phyloP scores from a whole-genome alignment of 2,888 invertebrate genomes.

The Dusona sp. region DNA sequence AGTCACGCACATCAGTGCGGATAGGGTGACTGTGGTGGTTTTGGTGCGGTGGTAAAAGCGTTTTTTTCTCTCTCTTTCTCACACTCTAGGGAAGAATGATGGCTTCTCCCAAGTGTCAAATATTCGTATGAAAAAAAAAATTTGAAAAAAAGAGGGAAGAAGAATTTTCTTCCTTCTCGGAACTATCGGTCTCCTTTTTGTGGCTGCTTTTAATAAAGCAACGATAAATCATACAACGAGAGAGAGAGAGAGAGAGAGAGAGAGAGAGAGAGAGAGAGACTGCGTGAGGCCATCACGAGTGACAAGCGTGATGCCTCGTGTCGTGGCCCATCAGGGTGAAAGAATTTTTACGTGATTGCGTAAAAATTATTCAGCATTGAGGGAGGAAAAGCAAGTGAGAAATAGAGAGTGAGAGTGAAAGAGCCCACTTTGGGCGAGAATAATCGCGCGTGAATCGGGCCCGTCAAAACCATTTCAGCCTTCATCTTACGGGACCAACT shows the following conservation, averaged over 20 bases:
- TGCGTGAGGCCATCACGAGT: slow-evolving; percentile 56
- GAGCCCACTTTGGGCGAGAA: slow-evolving; percentile 34
- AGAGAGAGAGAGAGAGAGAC: too few species aligned
- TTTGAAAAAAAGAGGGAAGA: slow-evolving; percentile 38
- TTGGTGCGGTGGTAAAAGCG: slow-evolving; percentile 65
- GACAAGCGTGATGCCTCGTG: slow-evolving; percentile 48
- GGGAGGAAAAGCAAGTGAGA: slow-evolving; percentile 1
- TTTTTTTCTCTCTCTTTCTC: slow-evolving; percentile 59
- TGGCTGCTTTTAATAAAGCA: slow-evolving; percentile 65
- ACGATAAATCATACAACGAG: slow-evolving; percentile 66
- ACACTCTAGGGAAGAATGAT: slow-evolving; percentile 67
- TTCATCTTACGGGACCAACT: not conserved
- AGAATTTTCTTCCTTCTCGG: slow-evolving; percentile 38
- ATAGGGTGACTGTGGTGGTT: slow-evolving; percentile 51
- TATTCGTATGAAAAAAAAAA: slow-evolving; percentile 63
- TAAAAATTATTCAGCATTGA: slow-evolving; percentile 50
- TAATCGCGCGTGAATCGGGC: slow-evolving; percentile 29
- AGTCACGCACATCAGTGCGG: slow-evolving; percentile 63
- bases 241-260: too few species aligned
- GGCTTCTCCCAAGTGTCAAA: slow-evolving; percentile 67
- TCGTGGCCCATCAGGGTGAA: slow-evolving; percentile 45
- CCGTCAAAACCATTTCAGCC: slow-evolving; percentile 6
- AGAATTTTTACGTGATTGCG: slow-evolving; percentile 66
- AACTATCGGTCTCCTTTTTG: slow-evolving; percentile 45
- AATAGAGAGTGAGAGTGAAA: not conserved